Evolutionary conservation across 2,113 vertebrate species (phyloP).

Genomic region (Jaculus jaculus): DNA sequence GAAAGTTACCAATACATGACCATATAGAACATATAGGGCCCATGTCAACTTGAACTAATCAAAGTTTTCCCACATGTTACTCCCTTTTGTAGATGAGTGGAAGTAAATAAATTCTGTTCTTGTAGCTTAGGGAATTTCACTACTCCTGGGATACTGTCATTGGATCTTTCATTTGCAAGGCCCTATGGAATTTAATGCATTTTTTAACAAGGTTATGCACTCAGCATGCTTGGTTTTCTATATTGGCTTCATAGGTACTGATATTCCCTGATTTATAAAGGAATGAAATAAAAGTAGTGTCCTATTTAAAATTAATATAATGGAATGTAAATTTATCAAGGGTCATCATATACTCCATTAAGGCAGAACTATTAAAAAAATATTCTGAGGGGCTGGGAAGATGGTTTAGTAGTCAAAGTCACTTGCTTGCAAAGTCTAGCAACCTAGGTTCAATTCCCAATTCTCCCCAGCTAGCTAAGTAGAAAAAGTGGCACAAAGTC

Average conservation of each 20-base stretch:
- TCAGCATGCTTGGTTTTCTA: background rate
- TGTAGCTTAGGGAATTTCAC: too few species aligned
- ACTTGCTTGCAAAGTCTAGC: too few species aligned
- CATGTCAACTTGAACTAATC: background rate
- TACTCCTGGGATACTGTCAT: too few species aligned
- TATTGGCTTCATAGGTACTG: background rate
- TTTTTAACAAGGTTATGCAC: background rate
- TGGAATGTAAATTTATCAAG: background rate
- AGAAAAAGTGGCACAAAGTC: too few species aligned
- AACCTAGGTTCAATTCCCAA: too few species aligned
- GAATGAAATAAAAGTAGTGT: background rate
- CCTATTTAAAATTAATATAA: background rate
- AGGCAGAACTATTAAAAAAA: too few species aligned
- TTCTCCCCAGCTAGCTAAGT: too few species aligned
- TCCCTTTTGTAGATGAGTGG: background rate
- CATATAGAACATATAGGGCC: background rate
- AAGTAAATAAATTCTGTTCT: background rate
- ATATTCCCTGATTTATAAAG: background rate
- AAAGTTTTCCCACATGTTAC: background rate
- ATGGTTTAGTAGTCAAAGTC: too few species aligned
- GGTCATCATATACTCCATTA: too few species aligned
- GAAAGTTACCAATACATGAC: background rate
- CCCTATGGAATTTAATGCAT: too few species aligned
- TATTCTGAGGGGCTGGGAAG: too few species aligned
- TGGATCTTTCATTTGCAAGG: too few species aligned